Evolutionary conservation across 2,888 invertebrate species (phyloP).

Genomic region (Lycocerus yunnanus): DNA sequence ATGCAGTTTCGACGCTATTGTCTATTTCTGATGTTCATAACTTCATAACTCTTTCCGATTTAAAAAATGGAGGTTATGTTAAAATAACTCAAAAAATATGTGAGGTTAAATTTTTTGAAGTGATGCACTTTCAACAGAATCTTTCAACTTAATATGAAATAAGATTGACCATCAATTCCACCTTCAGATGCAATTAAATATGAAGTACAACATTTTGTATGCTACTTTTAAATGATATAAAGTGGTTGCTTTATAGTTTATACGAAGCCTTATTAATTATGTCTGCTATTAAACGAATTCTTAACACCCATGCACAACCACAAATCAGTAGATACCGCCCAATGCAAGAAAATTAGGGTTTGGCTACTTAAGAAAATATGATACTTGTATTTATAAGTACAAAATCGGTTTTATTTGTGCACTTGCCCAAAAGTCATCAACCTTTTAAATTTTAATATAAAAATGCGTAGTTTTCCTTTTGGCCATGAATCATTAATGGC

Average conservation of each 20-base stretch:
- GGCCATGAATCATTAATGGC: constrained; percentile 17
- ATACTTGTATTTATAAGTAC: background rate
- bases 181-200: background rate
- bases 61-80: no score
- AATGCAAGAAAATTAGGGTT: background rate
- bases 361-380: background rate
- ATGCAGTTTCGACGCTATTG: no score
- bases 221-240: background rate
- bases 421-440: constrained; percentile 15
- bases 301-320: constrained; percentile 3
- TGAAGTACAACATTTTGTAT: background rate
- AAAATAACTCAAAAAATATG: no score
- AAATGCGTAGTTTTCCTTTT: constrained; percentile 6
- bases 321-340: background rate
- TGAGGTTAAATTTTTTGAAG: no score
- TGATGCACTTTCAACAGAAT: no score
- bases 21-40: no score
- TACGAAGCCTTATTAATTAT: background rate
- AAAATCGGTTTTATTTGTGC: background rate
- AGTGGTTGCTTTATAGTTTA: background rate
- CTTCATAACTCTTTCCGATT: no score
- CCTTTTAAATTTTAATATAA: constrained; percentile 13
- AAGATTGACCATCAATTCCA: background rate
- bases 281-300: background rate
- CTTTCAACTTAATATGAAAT: no score